Base-by-base conservation (phyloP, 2,797 vertebrate species). In the Anabas testudineus region DNA sequence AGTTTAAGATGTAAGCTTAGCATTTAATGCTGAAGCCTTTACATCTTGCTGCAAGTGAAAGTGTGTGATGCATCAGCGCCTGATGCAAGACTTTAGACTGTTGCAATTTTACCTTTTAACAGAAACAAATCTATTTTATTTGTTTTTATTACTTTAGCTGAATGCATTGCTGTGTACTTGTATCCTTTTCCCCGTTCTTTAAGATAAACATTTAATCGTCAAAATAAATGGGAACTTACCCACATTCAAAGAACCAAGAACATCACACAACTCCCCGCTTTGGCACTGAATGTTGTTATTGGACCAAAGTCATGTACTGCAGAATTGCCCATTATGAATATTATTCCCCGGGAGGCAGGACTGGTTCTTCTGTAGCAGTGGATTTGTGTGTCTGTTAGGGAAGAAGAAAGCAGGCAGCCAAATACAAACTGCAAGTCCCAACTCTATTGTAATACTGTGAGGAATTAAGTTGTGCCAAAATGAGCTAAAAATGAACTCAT, bases 401-500 rank as follows among this genome's bases (percentile, higher is more conserved):
- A 71, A 66, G 74, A 57, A 47, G 28, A 47, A 54, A 51, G 60
- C 47, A 72, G 34, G 43, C 51, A 73, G 67, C 70, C 54, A 74
- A 78, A 55, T 47, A 65, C 53, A 54, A 62, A 57, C 58, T 71
- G 74, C 63, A 63, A 67, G 57, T 78, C 68, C 47, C 62, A 65
- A 61, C 80, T 80, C 61, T 74, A 59, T 39, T 73, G 55, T 59
- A 46, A 73, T 57, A 63, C 81, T 67, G 53, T 39, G 61, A 82
- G 72, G 69, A 72, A 72, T 56, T 56, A 57, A 60, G 51, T 32
- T 1, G 52, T 65, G 74, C 84, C 76, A 83, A 63, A 80, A 77
- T 28, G 57, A 81, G 71, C 63, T 16, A 73, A 84, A 83, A 87
- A 86, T 81, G 43, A 82, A 80, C 65, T 76, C 64, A 56, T 51